These are phyloP conservation scores for Neoniphon sammara DNA, from an alignment of 2,797 vertebrate genomes.

Conservation along the genomic window DNA sequence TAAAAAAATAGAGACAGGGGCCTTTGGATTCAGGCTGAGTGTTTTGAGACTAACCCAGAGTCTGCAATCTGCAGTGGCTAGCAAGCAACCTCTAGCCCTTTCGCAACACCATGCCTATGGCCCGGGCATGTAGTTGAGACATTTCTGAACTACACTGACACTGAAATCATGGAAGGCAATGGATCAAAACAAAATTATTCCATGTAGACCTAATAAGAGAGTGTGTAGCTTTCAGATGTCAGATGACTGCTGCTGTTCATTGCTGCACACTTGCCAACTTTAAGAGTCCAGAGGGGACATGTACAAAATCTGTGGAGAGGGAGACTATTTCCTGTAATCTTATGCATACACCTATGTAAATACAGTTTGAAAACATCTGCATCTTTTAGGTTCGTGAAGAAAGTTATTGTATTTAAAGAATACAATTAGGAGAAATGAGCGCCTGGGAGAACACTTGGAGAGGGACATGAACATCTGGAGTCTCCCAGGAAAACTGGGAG, in stretches of 20 bases:
- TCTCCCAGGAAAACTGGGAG: too few species aligned
- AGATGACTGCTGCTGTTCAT: background rate
- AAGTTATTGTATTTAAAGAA: too few species aligned
- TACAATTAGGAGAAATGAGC: too few species aligned
- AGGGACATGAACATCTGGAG: too few species aligned
- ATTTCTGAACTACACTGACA: conserved; percentile 52
- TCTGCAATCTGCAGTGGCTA: conserved; percentile 25
- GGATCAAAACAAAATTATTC: conserved; percentile 37
- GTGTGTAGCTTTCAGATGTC: conserved; percentile 29
- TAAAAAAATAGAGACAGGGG: conserved; percentile 32
- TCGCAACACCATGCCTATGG: conserved; percentile 63
- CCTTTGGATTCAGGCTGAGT: conserved; percentile 30
- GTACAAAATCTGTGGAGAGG: too few species aligned
- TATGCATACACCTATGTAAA: too few species aligned
- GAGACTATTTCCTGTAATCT: too few species aligned
- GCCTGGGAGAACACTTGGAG: too few species aligned
- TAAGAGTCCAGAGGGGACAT: too few species aligned
- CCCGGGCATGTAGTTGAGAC: conserved; percentile 49
- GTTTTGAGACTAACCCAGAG: conserved; percentile 13
- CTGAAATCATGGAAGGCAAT: conserved; percentile 48
- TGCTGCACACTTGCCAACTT: too few species aligned
- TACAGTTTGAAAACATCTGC: too few species aligned
- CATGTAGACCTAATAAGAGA: conserved; percentile 4
- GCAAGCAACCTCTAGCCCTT: conserved; percentile 42
- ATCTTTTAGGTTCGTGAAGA: too few species aligned